phyloP scores from a whole-genome alignment of 2,113 vertebrate species.

The Alaudala cheleensis region DNA sequence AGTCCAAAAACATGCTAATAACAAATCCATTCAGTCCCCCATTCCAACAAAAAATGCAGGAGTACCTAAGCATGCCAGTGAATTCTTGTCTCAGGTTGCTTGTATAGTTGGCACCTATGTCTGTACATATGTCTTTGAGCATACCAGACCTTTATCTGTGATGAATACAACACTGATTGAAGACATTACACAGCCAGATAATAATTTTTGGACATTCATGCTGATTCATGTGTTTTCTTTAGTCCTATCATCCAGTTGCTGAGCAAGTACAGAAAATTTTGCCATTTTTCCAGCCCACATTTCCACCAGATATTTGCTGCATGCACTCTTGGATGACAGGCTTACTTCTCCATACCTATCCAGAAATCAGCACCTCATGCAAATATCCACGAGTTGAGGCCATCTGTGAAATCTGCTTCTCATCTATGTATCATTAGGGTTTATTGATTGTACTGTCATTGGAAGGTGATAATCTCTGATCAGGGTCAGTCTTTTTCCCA shows the following conservation, averaged over 20 bases:
- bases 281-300: background rate
- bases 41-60: background rate
- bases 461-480: slow-evolving; percentile 19
- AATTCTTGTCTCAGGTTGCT: background rate
- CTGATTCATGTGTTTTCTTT: background rate
- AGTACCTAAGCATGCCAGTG: background rate
- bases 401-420: slow-evolving; percentile 38
- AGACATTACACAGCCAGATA: background rate
- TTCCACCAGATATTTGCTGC: background rate
- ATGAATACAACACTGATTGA: slow-evolving; percentile 3
- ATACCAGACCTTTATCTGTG: background rate
- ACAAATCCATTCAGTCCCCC: background rate
- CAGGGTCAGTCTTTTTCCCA: background rate
- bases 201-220: background rate
- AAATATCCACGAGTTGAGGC: background rate
- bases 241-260: background rate
- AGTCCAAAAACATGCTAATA: background rate
- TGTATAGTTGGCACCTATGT: background rate
- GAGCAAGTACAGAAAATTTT: background rate
- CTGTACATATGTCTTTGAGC: background rate
- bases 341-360: background rate
- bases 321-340: background rate
- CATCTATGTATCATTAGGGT: slow-evolving; percentile 2
- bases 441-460: slow-evolving; percentile 55
- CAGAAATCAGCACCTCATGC: background rate